Percentiles rank a stretch among this genome's conserved stretches.
phyloP scores from a whole-genome alignment of 2,888 invertebrate species.

The Nebria salina region DNA sequence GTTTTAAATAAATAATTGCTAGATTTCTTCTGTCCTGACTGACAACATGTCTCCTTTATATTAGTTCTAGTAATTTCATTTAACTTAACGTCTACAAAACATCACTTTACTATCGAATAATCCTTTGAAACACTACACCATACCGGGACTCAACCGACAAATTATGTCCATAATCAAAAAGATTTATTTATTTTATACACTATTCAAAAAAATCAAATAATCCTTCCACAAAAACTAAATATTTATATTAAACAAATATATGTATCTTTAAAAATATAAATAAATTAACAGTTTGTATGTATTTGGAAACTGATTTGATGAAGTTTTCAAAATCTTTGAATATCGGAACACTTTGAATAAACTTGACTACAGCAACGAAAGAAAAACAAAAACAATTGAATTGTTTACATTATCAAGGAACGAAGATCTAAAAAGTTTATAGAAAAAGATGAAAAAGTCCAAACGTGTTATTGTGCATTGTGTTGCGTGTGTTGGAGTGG shows the following conservation, averaged over 20 bases:
- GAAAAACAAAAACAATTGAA: constrained; percentile 15
- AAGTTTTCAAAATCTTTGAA: background rate
- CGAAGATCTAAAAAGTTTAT: background rate
- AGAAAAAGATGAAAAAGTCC: background rate
- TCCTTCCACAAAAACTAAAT: too few relatives aligned
- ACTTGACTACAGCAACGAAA: background rate
- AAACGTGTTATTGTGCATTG: constrained; percentile 11
- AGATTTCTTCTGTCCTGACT: background rate
- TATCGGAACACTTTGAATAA: background rate
- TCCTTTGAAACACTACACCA: background rate
- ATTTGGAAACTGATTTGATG: background rate
- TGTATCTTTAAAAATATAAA: too few relatives aligned
- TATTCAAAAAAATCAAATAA: background rate
- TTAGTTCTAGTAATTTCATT: background rate
- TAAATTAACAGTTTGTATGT: too few relatives aligned
- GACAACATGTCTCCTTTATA: constrained; percentile 8
- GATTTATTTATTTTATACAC: background rate
- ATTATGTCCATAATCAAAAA: background rate
- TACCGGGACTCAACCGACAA: background rate
- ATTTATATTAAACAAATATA: too few relatives aligned
- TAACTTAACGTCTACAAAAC: background rate
- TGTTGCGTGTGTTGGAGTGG: background rate
- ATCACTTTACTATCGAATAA: background rate
- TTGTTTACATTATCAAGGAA: constrained; percentile 15
- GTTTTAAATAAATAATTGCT: constrained; percentile 19